Base-by-base conservation (phyloP, 2,888 invertebrate genomes). In the Poecilus cupreus region DNA sequence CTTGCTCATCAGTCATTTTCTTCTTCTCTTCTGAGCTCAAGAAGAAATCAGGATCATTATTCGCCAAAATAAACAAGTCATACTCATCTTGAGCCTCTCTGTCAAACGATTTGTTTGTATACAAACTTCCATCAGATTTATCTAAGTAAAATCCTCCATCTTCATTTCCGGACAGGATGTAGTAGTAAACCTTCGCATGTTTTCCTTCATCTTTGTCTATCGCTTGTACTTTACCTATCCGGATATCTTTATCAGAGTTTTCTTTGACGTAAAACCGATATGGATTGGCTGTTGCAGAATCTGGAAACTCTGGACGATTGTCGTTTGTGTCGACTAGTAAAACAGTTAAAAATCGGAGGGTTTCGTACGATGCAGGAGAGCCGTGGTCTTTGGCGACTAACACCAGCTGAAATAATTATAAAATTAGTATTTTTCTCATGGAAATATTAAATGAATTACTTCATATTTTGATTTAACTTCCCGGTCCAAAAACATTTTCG, bases 341-440 rank as follows among this genome's bases (percentile, higher is more conserved):
- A 51, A 97, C 93, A 0, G 93, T 94, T 60, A 97, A 89, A 76
- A 95, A 92, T 0, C 94, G 93, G 3, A 96, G 89, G 0, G 94
- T 94, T 88, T 97, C 96, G 85, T 95, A 96, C 85, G 94, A 93
- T 0, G 94, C 93, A 0, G 96, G 96, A 20, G 92, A 93, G 0
- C 97, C 97, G 85, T 96, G 94, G 89, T 97, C 97, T 57, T 93
- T 92, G 0, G 96, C 97, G 3, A 94, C 96, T 84, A 97, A 90
- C 13, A 95, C 93, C 76, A 97, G 89, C 93, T 96, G 88, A 43
- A 88, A 88, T 49, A 39, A 60, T 5, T 26, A 20, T 70, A 32
- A 18, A 20, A 18, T 68, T 43, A 74, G 20, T 46, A 18, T 16
- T 49, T 54, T 51, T 39, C 46, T 24, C 2, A 4, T n/a, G n/a